Conservation (phyloP, 1,140 invertebrate species). For the Stegodyphus dumicola region DNA sequence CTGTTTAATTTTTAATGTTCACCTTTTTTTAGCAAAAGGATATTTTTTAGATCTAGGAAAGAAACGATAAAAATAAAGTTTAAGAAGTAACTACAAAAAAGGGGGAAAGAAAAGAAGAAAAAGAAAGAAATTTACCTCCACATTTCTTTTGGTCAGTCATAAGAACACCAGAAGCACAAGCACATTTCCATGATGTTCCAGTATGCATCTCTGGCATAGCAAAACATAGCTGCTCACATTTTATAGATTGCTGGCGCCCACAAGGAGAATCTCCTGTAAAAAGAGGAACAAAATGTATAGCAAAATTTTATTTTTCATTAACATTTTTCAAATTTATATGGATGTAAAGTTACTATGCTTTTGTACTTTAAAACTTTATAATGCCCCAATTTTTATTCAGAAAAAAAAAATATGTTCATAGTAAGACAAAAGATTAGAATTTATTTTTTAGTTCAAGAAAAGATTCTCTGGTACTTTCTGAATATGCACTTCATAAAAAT, state of each 20-base stretch:
- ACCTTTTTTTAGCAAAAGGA: background rate
- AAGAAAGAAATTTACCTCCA: no score
- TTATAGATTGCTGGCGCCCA: slow-evolving; percentile 77
- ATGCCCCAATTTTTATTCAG: no score
- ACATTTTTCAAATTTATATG: no score
- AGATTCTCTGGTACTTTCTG: no score
- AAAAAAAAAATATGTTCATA: no score
- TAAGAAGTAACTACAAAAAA: no score
- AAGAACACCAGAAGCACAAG: slow-evolving; percentile 88
- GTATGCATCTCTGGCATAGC: slow-evolving; percentile 78
- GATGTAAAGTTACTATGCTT: no score
- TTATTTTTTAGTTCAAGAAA: no score
- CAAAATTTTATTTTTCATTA: background rate
- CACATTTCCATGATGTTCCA: slow-evolving; percentile 79
- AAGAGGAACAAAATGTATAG: background rate
- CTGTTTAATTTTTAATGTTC: background rate
- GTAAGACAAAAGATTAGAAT: no score
- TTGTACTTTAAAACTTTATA: no score
- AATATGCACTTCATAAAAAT: no score
- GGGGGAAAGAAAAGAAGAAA: no score
- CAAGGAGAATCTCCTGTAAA: slow-evolving; percentile 80
- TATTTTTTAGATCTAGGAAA: background rate
- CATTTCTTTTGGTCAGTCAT: slow-evolving; percentile 77
- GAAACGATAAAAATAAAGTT: background rate
- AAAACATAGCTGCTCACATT: slow-evolving; percentile 96